A percentile compares a stretch with the other conserved stretches of the same genome.
Evolutionary conservation across 1,140 invertebrate species (phyloP).

Genomic region (Carposina sasakii): DNA sequence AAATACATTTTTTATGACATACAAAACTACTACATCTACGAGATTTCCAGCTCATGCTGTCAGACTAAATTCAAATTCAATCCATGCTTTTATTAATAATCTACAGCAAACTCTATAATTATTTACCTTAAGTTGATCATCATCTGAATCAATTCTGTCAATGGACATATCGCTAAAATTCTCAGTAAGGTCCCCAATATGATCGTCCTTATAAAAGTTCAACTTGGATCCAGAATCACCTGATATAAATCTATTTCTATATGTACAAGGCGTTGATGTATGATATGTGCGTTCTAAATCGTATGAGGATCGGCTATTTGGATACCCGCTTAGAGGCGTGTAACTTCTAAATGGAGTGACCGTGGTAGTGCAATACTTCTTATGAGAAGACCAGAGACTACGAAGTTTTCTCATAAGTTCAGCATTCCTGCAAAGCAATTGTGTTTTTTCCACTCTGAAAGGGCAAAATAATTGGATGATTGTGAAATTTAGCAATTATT

Average conservation of each 20-base stretch:
- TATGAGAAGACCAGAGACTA: slow-evolving; percentile 74
- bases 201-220: slow-evolving; percentile 34
- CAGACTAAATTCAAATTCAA: background rate
- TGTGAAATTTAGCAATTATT: no score
- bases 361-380: slow-evolving; percentile 67
- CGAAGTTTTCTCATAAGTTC: slow-evolving; percentile 75
- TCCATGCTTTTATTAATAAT: background rate
- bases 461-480: slow-evolving; percentile 32
- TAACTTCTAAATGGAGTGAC: slow-evolving; percentile 52
- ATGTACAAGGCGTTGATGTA: slow-evolving; percentile 49
- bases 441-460: slow-evolving; percentile 72
- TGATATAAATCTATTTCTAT: slow-evolving; percentile 51
- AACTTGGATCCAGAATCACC: slow-evolving; percentile 29
- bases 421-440: slow-evolving; percentile 73
- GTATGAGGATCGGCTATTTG: slow-evolving; percentile 53
- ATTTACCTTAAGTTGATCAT: slow-evolving; percentile 55
- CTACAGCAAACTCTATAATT: background rate
- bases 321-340: slow-evolving; percentile 58
- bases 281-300: slow-evolving; percentile 58
- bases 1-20: no score
- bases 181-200: slow-evolving; percentile 36
- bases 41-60: no score
- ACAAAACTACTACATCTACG: no score
- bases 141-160: slow-evolving; percentile 57
- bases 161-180: slow-evolving; percentile 55